phyloP scores from a whole-genome alignment of 2,113 vertebrate species.

The Corythornis madagascariensis region DNA sequence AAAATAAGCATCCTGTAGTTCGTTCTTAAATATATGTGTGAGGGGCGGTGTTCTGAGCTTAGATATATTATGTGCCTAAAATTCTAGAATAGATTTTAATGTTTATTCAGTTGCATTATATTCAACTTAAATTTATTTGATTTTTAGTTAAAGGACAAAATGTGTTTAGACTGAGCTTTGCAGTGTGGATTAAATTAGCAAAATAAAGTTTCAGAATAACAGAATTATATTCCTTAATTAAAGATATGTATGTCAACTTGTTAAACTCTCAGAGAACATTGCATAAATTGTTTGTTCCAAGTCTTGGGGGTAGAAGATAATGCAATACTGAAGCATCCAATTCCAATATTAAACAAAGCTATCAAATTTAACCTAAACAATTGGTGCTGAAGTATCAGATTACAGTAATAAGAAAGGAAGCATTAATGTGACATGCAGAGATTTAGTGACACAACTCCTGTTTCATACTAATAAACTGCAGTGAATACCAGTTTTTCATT shows the following conservation, averaged over 20 bases:
- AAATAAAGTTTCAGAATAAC: not conserved
- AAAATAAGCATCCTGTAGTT: conserved; percentile 17
- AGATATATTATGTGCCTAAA: not conserved
- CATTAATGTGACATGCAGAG: not conserved
- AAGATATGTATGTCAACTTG: not conserved
- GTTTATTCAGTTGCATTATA: not conserved
- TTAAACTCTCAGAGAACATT: not conserved
- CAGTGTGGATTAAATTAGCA: not conserved
- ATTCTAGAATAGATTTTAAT: not conserved
- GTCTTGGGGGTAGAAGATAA: not conserved
- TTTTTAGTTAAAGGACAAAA: not conserved
- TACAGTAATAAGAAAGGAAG: not conserved
- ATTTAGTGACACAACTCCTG: not conserved
- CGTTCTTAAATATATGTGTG: not conserved
- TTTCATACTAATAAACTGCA: conserved; percentile 29
- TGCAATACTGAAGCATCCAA: not conserved
- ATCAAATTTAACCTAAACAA: not conserved
- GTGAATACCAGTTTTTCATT: conserved; percentile 8
- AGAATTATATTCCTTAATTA: not conserved
- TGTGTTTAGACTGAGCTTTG: not conserved
- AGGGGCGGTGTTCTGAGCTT: not conserved
- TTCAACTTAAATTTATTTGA: not conserved
- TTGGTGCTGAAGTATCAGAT: not conserved
- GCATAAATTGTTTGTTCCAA: not conserved
- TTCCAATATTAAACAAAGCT: conserved; percentile 28